Evolutionary conservation across 2,888 invertebrate species (phyloP).

Genomic region (Drosophila eohydei): DNA sequence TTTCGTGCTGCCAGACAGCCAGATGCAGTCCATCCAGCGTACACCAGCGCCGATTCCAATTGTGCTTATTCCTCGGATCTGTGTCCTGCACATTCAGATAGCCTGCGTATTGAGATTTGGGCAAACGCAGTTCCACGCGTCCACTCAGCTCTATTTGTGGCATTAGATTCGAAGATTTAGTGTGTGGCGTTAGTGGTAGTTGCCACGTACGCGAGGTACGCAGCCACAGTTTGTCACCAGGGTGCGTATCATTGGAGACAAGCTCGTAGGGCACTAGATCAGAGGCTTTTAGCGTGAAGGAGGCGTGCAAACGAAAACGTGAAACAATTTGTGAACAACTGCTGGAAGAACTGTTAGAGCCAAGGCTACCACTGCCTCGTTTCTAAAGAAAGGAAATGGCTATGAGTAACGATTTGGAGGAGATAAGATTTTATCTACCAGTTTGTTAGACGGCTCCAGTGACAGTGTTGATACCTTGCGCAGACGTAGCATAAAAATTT

Average conservation of each 20-base stretch:
- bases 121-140: constrained; percentile 73
- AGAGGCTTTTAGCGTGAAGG: constrained; percentile 70
- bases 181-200: constrained; percentile 61
- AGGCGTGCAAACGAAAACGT: constrained; percentile 83
- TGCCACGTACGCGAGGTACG: constrained; percentile 68
- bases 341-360: constrained; percentile 58
- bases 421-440: constrained; percentile 46
- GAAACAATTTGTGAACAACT: constrained; percentile 75
- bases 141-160: constrained; percentile 74
- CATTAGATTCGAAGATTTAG: constrained; percentile 76
- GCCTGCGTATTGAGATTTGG: constrained; percentile 82
- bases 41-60: constrained; percentile 87
- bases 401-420: background rate
- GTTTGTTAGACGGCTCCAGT: constrained; percentile 60
- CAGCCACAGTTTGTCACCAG: constrained; percentile 69
- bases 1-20: constrained; percentile 86
- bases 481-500: constrained; percentile 85
- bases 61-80: constrained; percentile 82
- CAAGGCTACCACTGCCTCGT: constrained; percentile 55
- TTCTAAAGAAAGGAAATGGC: constrained; percentile 31
- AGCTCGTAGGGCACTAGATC: constrained; percentile 79
- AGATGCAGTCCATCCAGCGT: constrained; percentile 85
- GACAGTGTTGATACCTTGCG: constrained; percentile 81
- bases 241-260: constrained; percentile 51
- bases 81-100: constrained; percentile 86